phyloP scores from a whole-genome alignment of 1,140 invertebrate genomes.

The Drosophila ananassae region DNA sequence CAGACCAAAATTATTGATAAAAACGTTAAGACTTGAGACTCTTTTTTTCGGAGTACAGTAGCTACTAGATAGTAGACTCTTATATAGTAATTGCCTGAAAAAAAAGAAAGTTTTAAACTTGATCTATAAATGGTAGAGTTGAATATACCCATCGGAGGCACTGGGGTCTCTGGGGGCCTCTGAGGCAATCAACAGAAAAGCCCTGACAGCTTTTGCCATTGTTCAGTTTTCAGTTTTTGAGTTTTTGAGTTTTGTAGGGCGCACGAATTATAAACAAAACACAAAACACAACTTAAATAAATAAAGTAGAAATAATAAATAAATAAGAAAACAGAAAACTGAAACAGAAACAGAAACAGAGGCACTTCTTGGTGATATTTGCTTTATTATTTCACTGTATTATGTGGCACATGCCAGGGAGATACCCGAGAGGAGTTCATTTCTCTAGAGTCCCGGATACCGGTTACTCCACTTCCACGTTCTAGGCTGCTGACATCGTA shows the following conservation, averaged over 20 bases:
- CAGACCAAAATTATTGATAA: neutral
- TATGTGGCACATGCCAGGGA: conserved; percentile 42
- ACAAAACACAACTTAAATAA: conserved; percentile 11
- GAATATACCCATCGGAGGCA: conserved; percentile 7
- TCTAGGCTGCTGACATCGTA: neutral
- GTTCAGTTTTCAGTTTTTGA: conserved; percentile 10
- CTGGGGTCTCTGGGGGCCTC: neutral
- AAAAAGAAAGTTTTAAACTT: conserved; percentile 21
- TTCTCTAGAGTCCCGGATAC: conserved; percentile 22
- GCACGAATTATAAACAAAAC: conserved; percentile 48
- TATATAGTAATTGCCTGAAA: no score
- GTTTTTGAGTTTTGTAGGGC: conserved; percentile 29
- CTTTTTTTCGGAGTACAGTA: neutral
- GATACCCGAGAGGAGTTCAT: conserved; percentile 24
- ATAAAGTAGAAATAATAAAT: conserved; percentile 3
- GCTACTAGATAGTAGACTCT: neutral
- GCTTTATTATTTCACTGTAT: conserved; percentile 32
- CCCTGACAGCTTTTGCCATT: conserved; percentile 45
- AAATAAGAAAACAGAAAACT: neutral
- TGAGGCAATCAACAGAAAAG: conserved; percentile 36
- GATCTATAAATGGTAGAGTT: conserved; percentile 9
- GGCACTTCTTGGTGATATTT: conserved; percentile 30
- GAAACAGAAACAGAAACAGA: conserved; percentile 29
- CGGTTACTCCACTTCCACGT: conserved; percentile 13
- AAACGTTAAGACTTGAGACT: no score